Evolutionary conservation across 1,140 invertebrate species (phyloP), one percentile per base, ranked within the genome.

Genomic region (Sminthurides bifidus): DNA sequence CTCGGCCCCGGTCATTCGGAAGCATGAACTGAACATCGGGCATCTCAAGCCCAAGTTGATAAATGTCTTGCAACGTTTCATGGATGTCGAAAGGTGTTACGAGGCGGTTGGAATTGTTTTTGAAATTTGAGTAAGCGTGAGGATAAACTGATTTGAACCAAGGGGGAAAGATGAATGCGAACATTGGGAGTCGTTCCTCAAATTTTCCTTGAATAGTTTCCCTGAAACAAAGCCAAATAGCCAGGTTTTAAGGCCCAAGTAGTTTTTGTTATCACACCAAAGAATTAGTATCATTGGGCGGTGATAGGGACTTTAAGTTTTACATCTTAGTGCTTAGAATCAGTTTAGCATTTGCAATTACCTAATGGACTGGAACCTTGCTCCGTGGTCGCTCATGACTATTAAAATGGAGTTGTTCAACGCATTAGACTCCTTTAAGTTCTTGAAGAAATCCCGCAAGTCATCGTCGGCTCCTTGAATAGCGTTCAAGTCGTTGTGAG

Each of bases 361-460:
- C 45, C 56, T 26, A 2, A 51, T 46, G n/a, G 27, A 21, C 12
- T 21, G 21, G 43, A 61, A 85, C 82, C 85, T 81, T 55, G 85
- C 81, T n/a, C 89, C 88, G 72, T 92, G 88, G 74, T 93, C 88
- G 19, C 85, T 84, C 84, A 92, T 87, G 2, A 91, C 66, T 38
- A 92, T 79, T 0, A 93, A 70, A 54, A 92, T 66, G 0, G 88
- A 87, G 62, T 90, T 80, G 63, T 91, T 81, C 0, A 87, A 71
- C 29, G 78, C 67, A 0, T 79, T 79, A 29, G 64, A 60, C 2
- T 57, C 30, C n/a, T 54, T 70, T 3, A 89, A 64, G 73, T 84
- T 84, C n/a, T 68, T 56, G 1, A 73, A 54, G 23, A 77, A 69
- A 1, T 79, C 71, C 8, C 77, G 73, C 6, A 83, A 70, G 68